phyloP scores from a whole-genome alignment of 2,888 invertebrate species.

The Heliconius erato region DNA sequence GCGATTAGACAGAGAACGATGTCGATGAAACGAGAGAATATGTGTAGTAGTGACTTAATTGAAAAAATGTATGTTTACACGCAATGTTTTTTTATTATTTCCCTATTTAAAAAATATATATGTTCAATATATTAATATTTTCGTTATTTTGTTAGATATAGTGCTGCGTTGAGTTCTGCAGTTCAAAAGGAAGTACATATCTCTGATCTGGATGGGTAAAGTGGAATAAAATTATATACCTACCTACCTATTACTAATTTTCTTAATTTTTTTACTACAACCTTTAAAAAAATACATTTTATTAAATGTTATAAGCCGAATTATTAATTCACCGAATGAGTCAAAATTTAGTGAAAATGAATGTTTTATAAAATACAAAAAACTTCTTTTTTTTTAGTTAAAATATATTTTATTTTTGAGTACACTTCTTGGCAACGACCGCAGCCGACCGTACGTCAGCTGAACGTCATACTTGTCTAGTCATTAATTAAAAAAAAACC shows the following conservation, averaged over 20 bases:
- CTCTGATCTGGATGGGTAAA: neutral
- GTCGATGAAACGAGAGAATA: no score
- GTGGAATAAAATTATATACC: no score
- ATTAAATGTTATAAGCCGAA: no score
- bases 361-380: no score
- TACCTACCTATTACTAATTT: no score
- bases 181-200: neutral
- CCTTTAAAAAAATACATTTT: no score
- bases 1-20: neutral
- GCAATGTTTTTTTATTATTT: neutral
- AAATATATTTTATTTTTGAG: neutral
- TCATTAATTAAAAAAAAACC: neutral
- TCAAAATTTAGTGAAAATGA: no score
- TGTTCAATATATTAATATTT: neutral
- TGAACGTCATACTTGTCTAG: neutral
- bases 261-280: no score
- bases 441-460: neutral
- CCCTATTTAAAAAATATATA: neutral
- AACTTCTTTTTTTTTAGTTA: no score
- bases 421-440: neutral
- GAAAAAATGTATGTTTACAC: neutral
- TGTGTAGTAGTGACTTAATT: neutral
- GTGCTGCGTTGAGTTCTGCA: neutral
- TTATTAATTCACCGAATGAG: no score
- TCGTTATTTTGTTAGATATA: neutral